Evolutionary conservation across 2,888 invertebrate genomes (phyloP).

Genomic region (Boloria selene): DNA sequence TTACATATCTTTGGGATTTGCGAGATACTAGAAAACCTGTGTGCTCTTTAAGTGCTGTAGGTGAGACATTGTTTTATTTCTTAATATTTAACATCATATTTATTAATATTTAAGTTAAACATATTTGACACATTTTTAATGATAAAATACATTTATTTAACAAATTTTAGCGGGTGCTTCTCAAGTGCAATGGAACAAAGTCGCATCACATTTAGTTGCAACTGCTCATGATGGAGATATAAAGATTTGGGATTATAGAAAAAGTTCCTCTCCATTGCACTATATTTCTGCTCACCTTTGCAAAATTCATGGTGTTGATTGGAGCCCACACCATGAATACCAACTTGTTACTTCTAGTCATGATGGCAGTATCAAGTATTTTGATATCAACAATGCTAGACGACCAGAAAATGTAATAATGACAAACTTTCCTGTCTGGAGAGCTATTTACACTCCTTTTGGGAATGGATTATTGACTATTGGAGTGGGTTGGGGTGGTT

Average conservation of each 20-base stretch:
- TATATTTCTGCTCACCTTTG: conserved; percentile 95
- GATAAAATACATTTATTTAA: background rate
- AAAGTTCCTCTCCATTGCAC: conserved; percentile 92
- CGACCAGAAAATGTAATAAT: conserved; percentile 92
- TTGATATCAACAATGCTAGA: conserved; percentile 93
- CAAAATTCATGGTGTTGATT: conserved; percentile 96
- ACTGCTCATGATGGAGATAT: conserved; percentile 98
- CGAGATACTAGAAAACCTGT: conserved; percentile 92
- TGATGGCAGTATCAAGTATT: conserved; percentile 97
- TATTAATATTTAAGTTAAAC: background rate
- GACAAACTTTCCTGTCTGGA: conserved; percentile 94
- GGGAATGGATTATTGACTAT: conserved; percentile 95
- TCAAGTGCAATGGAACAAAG: conserved; percentile 96
- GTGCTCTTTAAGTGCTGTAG: conserved; percentile 93
- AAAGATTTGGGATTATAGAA: conserved; percentile 97
- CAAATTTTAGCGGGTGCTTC: conserved; percentile 89
- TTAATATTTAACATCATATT: too few species aligned
- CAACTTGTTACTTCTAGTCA: conserved; percentile 96
- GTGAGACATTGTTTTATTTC: conserved; percentile 75
- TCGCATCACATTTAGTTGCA: conserved; percentile 91
- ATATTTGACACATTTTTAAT: background rate
- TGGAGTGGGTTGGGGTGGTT: conserved; percentile 93
- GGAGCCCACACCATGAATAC: conserved; percentile 93
- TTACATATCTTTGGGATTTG: conserved; percentile 96
- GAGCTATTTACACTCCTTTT: conserved; percentile 96